These are phyloP conservation scores for Helarctos malayanus DNA, from an alignment of 2,797 vertebrate species.

Conservation along the genomic window DNA sequence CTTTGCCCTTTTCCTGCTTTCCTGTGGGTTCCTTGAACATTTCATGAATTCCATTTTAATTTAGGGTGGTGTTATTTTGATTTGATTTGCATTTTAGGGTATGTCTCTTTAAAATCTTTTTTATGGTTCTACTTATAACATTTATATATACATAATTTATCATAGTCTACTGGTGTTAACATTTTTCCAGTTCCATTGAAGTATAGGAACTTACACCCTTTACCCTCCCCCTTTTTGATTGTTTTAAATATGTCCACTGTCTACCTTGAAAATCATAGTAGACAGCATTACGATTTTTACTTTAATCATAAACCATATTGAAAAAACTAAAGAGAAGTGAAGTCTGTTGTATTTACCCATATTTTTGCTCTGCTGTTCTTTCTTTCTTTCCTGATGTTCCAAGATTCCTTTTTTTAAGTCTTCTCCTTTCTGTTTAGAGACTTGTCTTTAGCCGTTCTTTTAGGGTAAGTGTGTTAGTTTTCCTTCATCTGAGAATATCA, in stretches of 20 bases:
- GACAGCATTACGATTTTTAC: not conserved
- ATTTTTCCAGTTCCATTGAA: constrained; percentile 45
- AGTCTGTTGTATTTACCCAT: not conserved
- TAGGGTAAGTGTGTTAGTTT: not conserved
- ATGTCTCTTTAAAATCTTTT: not conserved
- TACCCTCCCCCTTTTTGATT: not conserved
- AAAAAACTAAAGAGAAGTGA: constrained; percentile 48
- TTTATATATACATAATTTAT: constrained; percentile 43
- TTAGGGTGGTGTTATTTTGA: not conserved
- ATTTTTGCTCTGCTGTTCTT: not conserved
- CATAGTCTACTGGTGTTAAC: not conserved
- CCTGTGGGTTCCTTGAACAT: not conserved
- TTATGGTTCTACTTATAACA: not conserved
- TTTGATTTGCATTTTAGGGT: constrained; percentile 23
- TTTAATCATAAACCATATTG: constrained; percentile 38
- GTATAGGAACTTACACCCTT: constrained; percentile 2
- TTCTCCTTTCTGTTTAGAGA: constrained; percentile 48
- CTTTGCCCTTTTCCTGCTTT: constrained; percentile 17
- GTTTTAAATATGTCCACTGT: not conserved
- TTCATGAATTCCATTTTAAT: constrained; percentile 48
- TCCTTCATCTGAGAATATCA: not conserved
- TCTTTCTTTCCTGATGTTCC: not conserved
- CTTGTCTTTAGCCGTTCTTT: not conserved
- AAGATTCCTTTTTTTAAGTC: not conserved
- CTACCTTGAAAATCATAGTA: not conserved